Percentiles rank a stretch among this genome's conserved stretches.
These are phyloP conservation scores for Amphiprion percula DNA, from an alignment of 2,113 vertebrate species.

Conservation along the genomic window DNA sequence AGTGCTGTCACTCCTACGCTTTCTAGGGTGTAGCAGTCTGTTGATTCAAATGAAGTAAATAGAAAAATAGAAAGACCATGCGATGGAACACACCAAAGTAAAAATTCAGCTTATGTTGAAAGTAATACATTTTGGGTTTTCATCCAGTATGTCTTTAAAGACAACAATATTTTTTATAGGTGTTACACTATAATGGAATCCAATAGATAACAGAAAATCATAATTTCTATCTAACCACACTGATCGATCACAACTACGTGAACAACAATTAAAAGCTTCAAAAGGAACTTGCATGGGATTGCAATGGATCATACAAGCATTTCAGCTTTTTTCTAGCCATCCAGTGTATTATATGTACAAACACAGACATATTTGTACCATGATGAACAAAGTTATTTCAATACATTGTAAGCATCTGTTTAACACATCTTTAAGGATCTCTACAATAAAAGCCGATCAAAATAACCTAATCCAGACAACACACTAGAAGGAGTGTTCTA, in stretches of 20 bases:
- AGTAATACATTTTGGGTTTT: too few relatives aligned
- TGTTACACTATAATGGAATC: background rate
- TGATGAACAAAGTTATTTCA: background rate
- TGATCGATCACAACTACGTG: too few relatives aligned
- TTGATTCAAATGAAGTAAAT: too few relatives aligned
- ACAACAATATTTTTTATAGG: background rate
- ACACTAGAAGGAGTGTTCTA: conserved; percentile 34
- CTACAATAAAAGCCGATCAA: conserved; percentile 23
- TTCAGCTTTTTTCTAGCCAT: background rate
- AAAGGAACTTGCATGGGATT: too few relatives aligned
- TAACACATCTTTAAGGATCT: conserved; percentile 9
- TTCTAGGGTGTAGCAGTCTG: background rate
- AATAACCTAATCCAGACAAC: conserved; percentile 32
- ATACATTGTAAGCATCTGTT: background rate
- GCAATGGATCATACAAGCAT: background rate
- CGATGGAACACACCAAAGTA: too few relatives aligned
- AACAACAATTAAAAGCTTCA: too few relatives aligned
- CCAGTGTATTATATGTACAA: background rate
- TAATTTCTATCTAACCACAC: too few relatives aligned
- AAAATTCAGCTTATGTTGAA: too few relatives aligned
- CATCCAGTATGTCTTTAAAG: background rate
- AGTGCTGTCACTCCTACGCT: conserved; percentile 4
- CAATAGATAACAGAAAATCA: too few relatives aligned
- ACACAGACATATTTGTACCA: background rate
- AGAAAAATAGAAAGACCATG: too few relatives aligned